Base-by-base conservation (phyloP, 2,113 vertebrate genomes). In the Clarias macrocephalus region DNA sequence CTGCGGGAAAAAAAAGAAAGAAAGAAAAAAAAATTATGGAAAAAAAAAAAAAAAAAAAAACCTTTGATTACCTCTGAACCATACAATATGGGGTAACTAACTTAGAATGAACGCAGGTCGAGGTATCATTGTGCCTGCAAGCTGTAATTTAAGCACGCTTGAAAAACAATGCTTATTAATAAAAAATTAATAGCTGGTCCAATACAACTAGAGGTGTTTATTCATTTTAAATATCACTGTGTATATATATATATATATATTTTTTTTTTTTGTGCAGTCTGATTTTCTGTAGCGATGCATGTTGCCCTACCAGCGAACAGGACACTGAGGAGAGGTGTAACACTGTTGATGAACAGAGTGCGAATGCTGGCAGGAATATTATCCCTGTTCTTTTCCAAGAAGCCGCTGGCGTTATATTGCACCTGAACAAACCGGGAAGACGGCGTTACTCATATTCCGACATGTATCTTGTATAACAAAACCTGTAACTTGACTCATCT, bases 321-420 rank as follows among this genome's bases (percentile, higher is more conserved):
- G 70, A 95, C 82, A 7, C 95, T 95, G 75, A 96, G 94, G 81
- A 96, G 88, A 1, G 93, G 94, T 0, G 94, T 96, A 76, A 94
- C 3, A 0, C 95, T 96, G 90, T 91, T 94, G 85, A 95, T 94
- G 91, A 96, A 95, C 16, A 96, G 94, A 15, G 92, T 90, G 42
- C 87, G 92, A 80, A 96, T 19, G 0, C 1, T 95, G 80, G 92
- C 94, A 79, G 95, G 95, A 54, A 96, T 91, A 3, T 94, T 94
- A 91, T 96, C 95, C 85, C 95, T 91, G 90, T 96, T 96, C 91
- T 94, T 96, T 91, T 96, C 95, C 12, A 96, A 93, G 86, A 96
- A 96, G 13, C 95, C 95, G 0, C 0, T 28, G 4, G 93, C 95
- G 42, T 92, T 87, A 1, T 96, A 96, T 9, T 94, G 93, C 2